Evolutionary conservation across 1,140 invertebrate genomes (phyloP).

Genomic region (Aleiodes sp.): DNA sequence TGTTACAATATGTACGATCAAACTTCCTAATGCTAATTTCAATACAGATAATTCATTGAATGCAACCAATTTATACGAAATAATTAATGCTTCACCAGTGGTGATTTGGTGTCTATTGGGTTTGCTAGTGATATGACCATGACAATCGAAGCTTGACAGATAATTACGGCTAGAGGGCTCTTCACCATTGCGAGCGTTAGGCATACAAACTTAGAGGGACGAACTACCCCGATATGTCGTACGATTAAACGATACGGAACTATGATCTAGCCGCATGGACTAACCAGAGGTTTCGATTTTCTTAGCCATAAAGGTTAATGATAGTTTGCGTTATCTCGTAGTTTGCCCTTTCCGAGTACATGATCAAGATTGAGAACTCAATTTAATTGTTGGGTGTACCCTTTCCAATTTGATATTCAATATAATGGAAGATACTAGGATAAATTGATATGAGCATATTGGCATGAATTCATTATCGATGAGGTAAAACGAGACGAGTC

Average conservation of each 20-base stretch:
- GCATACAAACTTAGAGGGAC: neutral
- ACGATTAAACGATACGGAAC: neutral
- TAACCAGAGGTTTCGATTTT: neutral
- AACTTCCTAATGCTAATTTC: no score
- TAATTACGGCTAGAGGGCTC: slow-evolving; percentile 26
- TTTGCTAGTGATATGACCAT: slow-evolving; percentile 36
- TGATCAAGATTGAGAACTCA: no score
- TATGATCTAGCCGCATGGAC: neutral
- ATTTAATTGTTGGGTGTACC: no score
- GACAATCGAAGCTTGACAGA: slow-evolving; percentile 25
- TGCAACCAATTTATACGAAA: no score
- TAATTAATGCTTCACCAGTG: no score
- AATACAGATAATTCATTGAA: no score
- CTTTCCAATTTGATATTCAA: no score
- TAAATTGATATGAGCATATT: no score
- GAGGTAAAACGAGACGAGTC: no score
- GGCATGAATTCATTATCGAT: no score
- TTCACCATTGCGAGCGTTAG: neutral
- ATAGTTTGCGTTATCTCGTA: neutral
- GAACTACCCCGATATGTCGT: neutral
- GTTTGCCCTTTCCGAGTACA: neutral
- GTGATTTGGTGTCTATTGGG: neutral
- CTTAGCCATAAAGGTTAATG: neutral
- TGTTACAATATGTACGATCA: no score
- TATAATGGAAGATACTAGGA: no score